Conservation (phyloP, 2,113 vertebrate species). For the Hydrolagus affinis region DNA sequence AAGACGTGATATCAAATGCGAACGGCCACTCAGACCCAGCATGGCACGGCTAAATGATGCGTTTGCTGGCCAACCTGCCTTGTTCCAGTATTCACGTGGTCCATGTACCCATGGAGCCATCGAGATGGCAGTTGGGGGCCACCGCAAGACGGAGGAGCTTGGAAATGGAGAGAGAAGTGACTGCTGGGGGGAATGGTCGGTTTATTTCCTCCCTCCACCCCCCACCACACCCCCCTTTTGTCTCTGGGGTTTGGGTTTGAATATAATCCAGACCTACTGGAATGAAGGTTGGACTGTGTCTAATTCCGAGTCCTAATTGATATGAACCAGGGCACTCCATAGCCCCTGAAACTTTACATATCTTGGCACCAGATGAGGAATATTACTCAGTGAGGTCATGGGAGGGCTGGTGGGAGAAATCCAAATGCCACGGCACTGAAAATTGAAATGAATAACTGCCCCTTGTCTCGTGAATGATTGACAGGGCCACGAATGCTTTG, state of each 20-base stretch:
- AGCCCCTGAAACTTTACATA: neutral
- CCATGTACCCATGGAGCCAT: too few species aligned
- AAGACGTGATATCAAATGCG: too few species aligned
- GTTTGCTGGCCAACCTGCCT: too few species aligned
- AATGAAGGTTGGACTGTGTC: neutral
- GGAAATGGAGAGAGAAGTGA: neutral
- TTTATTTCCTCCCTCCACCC: too few species aligned
- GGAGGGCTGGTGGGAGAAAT: neutral
- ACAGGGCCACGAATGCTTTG: neutral
- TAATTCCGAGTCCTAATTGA: neutral
- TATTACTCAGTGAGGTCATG: slow-evolving; percentile 14
- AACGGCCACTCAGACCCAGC: too few species aligned
- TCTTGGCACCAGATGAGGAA: slow-evolving; percentile 2
- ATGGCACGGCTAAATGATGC: too few species aligned
- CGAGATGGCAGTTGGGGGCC: too few species aligned
- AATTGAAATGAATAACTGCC: slow-evolving; percentile 15
- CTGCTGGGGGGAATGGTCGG: too few species aligned
- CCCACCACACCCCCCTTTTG: neutral
- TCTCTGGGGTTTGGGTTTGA: neutral
- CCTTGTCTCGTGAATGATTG: neutral
- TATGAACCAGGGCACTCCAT: neutral
- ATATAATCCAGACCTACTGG: too few species aligned
- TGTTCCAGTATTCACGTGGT: too few species aligned
- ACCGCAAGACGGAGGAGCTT: neutral
- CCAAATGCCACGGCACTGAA: slow-evolving; percentile 18